Conservation (phyloP, 2,113 vertebrate genomes). For the Pteropus alecto region DNA sequence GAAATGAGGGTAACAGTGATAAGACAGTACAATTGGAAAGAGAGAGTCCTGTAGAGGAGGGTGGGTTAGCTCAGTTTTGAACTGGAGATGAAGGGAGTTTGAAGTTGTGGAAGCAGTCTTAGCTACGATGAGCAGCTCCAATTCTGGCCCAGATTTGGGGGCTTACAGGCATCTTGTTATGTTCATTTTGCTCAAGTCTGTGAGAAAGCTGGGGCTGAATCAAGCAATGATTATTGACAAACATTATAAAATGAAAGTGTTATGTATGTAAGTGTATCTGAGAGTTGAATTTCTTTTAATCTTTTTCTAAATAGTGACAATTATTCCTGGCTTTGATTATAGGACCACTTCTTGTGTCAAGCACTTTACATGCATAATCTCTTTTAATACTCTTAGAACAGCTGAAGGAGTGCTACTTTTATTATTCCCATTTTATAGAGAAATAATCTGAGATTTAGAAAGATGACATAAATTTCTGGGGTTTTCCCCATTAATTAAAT, state of each 20-base stretch:
- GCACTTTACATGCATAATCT: neutral
- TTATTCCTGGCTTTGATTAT: too few relatives aligned
- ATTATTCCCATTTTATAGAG: neutral
- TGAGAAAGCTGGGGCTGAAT: neutral
- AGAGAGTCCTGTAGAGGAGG: neutral
- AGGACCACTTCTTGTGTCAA: neutral
- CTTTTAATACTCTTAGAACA: neutral
- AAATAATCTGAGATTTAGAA: neutral
- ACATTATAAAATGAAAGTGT: neutral
- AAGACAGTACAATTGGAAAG: neutral
- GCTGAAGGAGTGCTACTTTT: too few relatives aligned
- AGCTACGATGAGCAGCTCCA: neutral
- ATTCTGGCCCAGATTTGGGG: neutral
- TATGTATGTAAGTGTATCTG: too few relatives aligned
- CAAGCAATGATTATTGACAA: neutral
- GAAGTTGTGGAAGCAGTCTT: rapidly evolving
- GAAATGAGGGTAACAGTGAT: neutral
- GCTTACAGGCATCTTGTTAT: neutral
- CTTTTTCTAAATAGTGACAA: neutral
- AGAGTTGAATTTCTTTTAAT: neutral
- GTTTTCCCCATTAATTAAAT: neutral
- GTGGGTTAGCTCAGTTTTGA: too few relatives aligned
- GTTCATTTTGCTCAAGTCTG: neutral
- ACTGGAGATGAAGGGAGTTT: neutral
- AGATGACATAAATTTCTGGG: neutral